Evolutionary conservation across 2,797 vertebrate genomes (phyloP), one percentile per base, ranked within the genome.

Genomic region (Gymnoscopelus microlampas): DNA sequence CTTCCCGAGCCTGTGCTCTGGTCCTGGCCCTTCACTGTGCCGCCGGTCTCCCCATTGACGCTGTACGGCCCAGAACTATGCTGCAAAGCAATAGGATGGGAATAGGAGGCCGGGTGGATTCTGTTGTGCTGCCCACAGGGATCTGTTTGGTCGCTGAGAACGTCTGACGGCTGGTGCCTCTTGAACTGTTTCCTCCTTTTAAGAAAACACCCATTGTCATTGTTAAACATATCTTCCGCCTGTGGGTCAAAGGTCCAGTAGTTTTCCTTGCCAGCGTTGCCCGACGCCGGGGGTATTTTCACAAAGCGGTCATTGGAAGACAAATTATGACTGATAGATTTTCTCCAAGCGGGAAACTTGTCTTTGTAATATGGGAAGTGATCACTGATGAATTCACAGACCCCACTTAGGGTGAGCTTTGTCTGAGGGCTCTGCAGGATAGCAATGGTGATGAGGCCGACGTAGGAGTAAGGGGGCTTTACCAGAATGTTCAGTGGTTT

Each of bases 221-320:
- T 32, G 29, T 32, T 32, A 87, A 97, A 97, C 96, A 97, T 97
- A 92, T 97, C 96, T 90, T 96, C 97, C 56, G 97, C 98, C 70
- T 97, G 94, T 2, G 97, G 97, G 89, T 99, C 97, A 92, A 99
- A 93, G 72, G 97, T 98, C 97, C 97, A 99, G 94, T 99, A 98
- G 95, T 98, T 99, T 87, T 97, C 97, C 89, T 99, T 99, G 66
- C 97, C 97, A 3, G 97, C 97, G 93, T 98, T 98, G 70, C 97
- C 97, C n/a, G 97, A 97, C 60, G 98, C 97, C 84, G 96, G 94
- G 13, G 97, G 97, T 86, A 98, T 97, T 89, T 97, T 97, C 57
- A 97, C 95, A 84, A 98, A 98, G 92, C 96, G 97, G 93, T 98
- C 96, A 80, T 98, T 98, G 73, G 97, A 95, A 50, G 96, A 97